Base-by-base conservation (phyloP, 2,888 invertebrate species). In the Dicycla oo region DNA sequence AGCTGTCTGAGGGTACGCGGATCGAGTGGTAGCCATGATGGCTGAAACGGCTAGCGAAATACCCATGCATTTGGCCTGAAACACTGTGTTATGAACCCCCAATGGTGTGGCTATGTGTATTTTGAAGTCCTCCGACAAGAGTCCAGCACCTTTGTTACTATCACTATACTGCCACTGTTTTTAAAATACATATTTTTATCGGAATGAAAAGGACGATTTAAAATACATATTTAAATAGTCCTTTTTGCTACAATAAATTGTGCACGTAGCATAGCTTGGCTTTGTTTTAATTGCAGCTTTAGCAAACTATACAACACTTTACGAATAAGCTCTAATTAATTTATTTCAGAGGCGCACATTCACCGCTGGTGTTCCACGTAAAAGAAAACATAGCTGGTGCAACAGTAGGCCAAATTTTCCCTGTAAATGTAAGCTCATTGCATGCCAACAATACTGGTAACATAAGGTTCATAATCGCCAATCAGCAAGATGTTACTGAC, bases 401-500 rank as follows among this genome's bases (percentile, higher is more conserved):
- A 49, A 96, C 97, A 58, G 97, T 98, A 80, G 98, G 98, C 3
- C 97, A 97, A 89, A 96, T 98, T 60, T 95, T 97, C 61, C 97
- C 97, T 71, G 96, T 96, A 18, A 96, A 96, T 84, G 92, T 93
- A 62, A 95, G 92, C 75, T 89, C 91, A 26, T 70, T 91, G 7
- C 79, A 91, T 6, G 76, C 82, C 0, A 95, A 94, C 69, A 91
- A 86, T 54, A 93, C 92, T 51, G 94, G 95, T 64, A 97, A 97
- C 81, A 94, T 98, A 56, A 96, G 97, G 80, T 98, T 98, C 84
- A 96, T 98, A 34, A 98, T 98, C 78, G 98, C 98, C 51, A 98
- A 98, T 93, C 98, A 98, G 87, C 97, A 98, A 86, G 98, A 98
- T 90, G 97, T 98, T 6, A 97, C 97, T 26, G 98, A 98, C 87